phyloP scores from a whole-genome alignment of 2,888 invertebrate genomes.

The Microplitis manilae region DNA sequence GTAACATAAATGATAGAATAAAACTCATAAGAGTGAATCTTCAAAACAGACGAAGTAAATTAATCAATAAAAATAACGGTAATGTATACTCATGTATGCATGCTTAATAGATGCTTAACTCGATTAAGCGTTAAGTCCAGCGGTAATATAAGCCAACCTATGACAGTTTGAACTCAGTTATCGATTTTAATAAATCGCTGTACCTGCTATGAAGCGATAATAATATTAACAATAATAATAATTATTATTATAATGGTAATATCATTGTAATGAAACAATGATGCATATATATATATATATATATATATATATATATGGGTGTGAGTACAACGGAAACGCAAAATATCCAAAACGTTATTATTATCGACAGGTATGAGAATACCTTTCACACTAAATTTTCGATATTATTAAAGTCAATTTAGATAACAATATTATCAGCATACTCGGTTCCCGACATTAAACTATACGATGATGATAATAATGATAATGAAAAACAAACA shows the following conservation, averaged over 20 bases:
- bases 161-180: constrained; percentile 46
- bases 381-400: constrained; percentile 32
- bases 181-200: constrained; percentile 27
- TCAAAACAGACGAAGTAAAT: too few species aligned
- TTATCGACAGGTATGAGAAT: constrained; percentile 44
- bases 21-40: too few species aligned
- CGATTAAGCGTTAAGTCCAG: background rate
- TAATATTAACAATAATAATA: constrained; percentile 38
- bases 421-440: constrained; percentile 33
- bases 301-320: background rate
- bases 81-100: background rate
- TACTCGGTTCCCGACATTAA: constrained; percentile 14
- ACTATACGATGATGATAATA: background rate
- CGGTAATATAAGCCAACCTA: constrained; percentile 31
- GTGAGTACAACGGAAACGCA: constrained; percentile 14
- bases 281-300: background rate
- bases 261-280: constrained; percentile 27
- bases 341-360: constrained; percentile 30
- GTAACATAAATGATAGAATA: too few species aligned
- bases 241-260: constrained; percentile 32
- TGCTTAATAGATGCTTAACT: constrained; percentile 12
- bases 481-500: constrained; percentile 25
- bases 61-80: background rate
- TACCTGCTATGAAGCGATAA: constrained; percentile 25
- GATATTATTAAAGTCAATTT: constrained; percentile 38